Evolutionary conservation across 2,888 invertebrate species (phyloP).

Genomic region (Aphrophora alni): DNA sequence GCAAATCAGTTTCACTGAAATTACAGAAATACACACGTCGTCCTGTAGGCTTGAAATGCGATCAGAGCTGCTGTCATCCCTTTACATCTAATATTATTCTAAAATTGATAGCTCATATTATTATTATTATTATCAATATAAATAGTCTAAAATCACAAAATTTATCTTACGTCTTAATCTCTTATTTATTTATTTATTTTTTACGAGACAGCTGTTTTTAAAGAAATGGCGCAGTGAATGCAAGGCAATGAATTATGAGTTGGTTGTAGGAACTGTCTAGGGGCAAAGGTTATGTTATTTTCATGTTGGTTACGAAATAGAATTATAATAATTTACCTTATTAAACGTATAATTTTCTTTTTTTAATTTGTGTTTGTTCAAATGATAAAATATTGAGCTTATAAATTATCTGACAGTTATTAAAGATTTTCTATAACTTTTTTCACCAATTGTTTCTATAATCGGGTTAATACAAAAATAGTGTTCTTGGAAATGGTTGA

Average conservation of each 20-base stretch:
- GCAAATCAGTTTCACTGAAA: slow-evolving; percentile 33
- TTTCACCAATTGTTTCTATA: too few species aligned
- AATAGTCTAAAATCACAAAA: slow-evolving; percentile 37
- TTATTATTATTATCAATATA: slow-evolving; percentile 36
- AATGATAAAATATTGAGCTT: too few species aligned
- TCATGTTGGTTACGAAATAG: not conserved
- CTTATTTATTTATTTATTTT: slow-evolving; percentile 26
- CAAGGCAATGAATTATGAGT: not conserved
- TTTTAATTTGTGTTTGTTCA: too few species aligned
- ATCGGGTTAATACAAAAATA: too few species aligned
- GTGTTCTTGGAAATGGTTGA: too few species aligned
- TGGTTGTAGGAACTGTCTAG: slow-evolving; percentile 5
- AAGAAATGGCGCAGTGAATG: slow-evolving; percentile 17
- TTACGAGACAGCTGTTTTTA: slow-evolving; percentile 29
- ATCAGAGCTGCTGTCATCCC: slow-evolving; percentile 28
- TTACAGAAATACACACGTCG: not conserved
- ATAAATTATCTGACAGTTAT: too few species aligned
- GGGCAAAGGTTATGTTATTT: not conserved
- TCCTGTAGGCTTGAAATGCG: slow-evolving; percentile 35
- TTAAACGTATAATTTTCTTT: too few species aligned
- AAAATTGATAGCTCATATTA: slow-evolving; percentile 34
- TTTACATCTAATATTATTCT: slow-evolving; percentile 37
- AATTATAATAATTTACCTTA: not conserved
- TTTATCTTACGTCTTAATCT: slow-evolving; percentile 34
- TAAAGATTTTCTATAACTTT: too few species aligned